Evolutionary conservation across 2,797 vertebrate genomes (phyloP).

Genomic region (Sciurus vulgaris): DNA sequence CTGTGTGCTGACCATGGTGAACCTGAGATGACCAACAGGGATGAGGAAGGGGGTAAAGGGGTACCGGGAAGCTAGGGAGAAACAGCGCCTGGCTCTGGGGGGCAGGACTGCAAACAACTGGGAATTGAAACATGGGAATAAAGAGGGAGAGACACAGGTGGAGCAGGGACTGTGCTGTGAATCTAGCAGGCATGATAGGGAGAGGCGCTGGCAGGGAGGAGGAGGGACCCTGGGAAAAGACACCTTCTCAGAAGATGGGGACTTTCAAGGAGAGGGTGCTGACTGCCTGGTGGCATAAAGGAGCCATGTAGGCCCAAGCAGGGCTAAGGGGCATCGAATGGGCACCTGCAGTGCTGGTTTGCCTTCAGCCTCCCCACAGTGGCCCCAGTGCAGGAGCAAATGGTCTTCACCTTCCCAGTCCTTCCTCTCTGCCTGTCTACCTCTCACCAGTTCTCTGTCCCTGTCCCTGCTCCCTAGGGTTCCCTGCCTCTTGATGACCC

Average conservation of each 20-base stretch:
- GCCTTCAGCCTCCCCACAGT: neutral
- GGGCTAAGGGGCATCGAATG: neutral
- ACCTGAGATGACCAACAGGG: neutral
- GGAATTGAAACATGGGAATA: neutral
- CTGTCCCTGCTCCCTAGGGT: neutral
- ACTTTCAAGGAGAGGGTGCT: neutral
- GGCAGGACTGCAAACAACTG: neutral
- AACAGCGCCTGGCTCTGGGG: too few species aligned
- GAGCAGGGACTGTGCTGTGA: neutral
- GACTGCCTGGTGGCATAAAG: neutral
- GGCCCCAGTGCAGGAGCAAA: neutral
- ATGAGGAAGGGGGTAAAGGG: neutral
- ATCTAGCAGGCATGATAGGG: neutral
- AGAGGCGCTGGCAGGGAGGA: neutral
- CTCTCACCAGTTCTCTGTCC: accelerated
- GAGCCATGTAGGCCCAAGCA: neutral
- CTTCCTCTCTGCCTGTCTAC: neutral
- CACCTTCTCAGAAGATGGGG: accelerated
- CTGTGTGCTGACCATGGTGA: neutral
- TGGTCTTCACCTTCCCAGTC: neutral
- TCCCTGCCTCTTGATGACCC: neutral
- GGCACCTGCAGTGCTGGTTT: neutral
- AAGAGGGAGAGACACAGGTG: accelerated
- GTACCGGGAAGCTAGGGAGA: neutral
- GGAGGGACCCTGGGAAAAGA: neutral